phyloP scores from a whole-genome alignment of 2,888 invertebrate genomes.

The Serripes groenlandicus region DNA sequence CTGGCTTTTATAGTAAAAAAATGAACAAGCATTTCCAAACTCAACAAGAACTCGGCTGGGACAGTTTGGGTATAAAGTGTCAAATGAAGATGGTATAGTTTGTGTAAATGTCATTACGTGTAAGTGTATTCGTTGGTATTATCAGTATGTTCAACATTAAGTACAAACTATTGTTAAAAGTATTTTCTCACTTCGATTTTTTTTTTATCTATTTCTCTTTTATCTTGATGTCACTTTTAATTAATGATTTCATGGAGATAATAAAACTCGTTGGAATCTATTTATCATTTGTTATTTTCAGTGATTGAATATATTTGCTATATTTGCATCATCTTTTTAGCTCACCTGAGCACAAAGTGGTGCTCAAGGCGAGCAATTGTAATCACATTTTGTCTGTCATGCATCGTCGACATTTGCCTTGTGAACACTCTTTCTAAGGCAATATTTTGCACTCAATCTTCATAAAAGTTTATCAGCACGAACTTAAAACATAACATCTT shows the following conservation, averaged over 20 bases:
- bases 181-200: background rate
- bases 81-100: background rate
- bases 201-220: slow-evolving; percentile 28
- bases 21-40: background rate
- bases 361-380: no score
- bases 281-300: background rate
- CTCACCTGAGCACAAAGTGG: no score
- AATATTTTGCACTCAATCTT: no score
- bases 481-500: no score
- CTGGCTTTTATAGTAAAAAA: background rate
- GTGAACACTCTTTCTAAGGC: no score
- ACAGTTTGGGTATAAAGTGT: background rate
- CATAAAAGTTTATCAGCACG: no score
- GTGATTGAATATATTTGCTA: no score
- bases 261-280: slow-evolving; percentile 14
- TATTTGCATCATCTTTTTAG: no score
- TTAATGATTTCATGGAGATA: slow-evolving; percentile 2
- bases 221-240: slow-evolving; percentile 10
- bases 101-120: background rate
- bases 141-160: background rate
- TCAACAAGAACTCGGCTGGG: background rate
- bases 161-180: slow-evolving; percentile 17
- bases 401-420: no score
- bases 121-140: slow-evolving; percentile 14
- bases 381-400: no score